These are phyloP conservation scores for Phyllostomus discolor DNA, from an alignment of 2,113 vertebrate species.

Conservation along the genomic window DNA sequence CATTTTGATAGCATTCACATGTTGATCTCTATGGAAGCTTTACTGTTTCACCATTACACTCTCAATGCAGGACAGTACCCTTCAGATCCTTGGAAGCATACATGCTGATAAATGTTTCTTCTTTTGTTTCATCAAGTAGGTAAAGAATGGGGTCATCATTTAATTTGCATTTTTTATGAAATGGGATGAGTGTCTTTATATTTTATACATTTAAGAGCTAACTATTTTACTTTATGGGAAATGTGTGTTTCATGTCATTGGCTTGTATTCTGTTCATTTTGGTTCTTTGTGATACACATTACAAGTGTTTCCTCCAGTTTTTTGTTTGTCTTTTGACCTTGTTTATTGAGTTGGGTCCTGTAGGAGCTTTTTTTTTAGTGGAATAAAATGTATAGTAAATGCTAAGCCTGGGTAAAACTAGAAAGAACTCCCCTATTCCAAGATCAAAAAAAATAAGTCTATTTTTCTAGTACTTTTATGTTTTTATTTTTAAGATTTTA, in stretches of 20 bases:
- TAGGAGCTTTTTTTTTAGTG: neutral
- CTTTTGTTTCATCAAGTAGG: neutral
- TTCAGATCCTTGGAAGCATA: neutral
- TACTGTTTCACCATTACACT: neutral
- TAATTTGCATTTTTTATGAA: constrained; percentile 28
- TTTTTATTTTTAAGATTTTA: constrained; percentile 25
- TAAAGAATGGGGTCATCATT: neutral
- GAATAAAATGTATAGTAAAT: neutral
- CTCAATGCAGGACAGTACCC: neutral
- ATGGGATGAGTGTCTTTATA: neutral
- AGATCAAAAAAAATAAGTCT: neutral
- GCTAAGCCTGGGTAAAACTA: neutral
- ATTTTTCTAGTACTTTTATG: neutral
- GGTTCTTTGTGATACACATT: neutral
- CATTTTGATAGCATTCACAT: neutral
- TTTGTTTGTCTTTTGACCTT: neutral
- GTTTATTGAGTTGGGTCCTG: neutral
- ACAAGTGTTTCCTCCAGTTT: neutral
- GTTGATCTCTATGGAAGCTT: neutral
- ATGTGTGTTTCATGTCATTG: neutral
- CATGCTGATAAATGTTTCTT: neutral
- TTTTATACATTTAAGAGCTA: neutral
- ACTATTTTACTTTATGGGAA: neutral
- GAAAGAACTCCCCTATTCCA: neutral
- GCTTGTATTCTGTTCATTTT: neutral